Evolutionary conservation across 2,797 vertebrate genomes (phyloP), one percentile per base, ranked within the genome.

Genomic region (Miichthys miiuy): DNA sequence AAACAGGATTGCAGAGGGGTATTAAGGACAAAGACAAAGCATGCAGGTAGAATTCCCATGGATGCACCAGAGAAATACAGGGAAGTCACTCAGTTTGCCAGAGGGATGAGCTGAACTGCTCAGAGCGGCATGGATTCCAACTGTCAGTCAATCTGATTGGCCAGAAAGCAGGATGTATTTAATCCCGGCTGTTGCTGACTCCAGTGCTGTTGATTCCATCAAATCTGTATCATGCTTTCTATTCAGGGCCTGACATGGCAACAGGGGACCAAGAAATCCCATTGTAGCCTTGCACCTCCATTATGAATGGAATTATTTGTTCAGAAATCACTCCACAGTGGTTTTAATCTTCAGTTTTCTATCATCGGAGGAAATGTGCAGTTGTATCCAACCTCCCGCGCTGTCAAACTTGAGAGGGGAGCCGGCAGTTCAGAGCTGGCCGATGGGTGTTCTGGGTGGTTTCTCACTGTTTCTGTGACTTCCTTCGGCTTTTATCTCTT

Each of bases 101-200:
- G 41, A 77, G 80, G 79, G 80, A 84, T 84, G 83, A 90, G 80
- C 82, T 55, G 73, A 71, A 66, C 34, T n/a, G 71, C 70, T 87
- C 82, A n/a, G 34, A 70, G 73, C 71, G 47, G 65, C 87, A 76
- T 72, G 76, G 79, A 86, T 81, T 87, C 81, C n/a, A 20, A 72
- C 83, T 87, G 89, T 89, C 90, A 86, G 86, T 90, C 88, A 89
- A 87, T 86, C 79, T 89, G 87, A 89, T 88, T 87, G 88, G 91
- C 85, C 75, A 51, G 82, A 76, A 82, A 86, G 84, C 77, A 81
- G 87, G 89, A 91, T 84, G 87, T 83, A 69, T 89, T 89, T 91
- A 91, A 90, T 93, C 84, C 81, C 17, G 5, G 73, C 80, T 75
- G 73, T 62, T 82, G 88, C 86, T 76, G 88, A 91, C 83, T 83